Conservation (phyloP, 2,888 invertebrate genomes). For the Gastracanthus pulcherrimus region DNA sequence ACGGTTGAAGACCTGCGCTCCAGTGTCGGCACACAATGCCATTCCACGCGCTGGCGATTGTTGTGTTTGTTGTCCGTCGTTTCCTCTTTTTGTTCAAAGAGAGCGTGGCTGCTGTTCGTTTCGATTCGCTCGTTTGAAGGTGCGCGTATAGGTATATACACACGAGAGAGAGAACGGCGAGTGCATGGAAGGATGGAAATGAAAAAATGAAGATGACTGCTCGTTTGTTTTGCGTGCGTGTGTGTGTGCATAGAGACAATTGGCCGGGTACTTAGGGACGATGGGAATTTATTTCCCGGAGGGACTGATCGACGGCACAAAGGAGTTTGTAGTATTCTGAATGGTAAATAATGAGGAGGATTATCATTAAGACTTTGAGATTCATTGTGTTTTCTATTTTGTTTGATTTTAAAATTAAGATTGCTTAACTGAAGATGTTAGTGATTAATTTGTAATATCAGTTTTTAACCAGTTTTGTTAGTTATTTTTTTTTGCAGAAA, state of each 20-base stretch:
- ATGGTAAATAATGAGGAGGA: too few species aligned
- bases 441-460: too few species aligned
- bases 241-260: too few species aligned
- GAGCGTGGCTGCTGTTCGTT: constrained; percentile 28
- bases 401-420: too few species aligned
- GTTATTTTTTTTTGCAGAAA: too few species aligned
- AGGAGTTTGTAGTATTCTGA: background rate
- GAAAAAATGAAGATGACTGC: constrained; percentile 33
- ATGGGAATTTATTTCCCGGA: background rate
- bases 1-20: constrained; percentile 30
- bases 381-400: too few species aligned
- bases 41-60: too few species aligned
- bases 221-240: constrained; percentile 31
- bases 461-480: too few species aligned
- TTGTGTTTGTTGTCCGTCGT: constrained; percentile 15
- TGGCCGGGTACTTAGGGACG: background rate
- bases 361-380: too few species aligned
- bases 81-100: constrained; percentile 18
- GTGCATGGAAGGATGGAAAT: too few species aligned
- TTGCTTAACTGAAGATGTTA: too few species aligned
- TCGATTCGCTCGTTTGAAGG: background rate
- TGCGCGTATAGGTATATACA: background rate
- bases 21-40: constrained; percentile 26
- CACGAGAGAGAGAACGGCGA: too few species aligned
- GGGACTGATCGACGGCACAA: background rate